phyloP scores from a whole-genome alignment of 2,113 vertebrate genomes.

The Lipophrys pholis region DNA sequence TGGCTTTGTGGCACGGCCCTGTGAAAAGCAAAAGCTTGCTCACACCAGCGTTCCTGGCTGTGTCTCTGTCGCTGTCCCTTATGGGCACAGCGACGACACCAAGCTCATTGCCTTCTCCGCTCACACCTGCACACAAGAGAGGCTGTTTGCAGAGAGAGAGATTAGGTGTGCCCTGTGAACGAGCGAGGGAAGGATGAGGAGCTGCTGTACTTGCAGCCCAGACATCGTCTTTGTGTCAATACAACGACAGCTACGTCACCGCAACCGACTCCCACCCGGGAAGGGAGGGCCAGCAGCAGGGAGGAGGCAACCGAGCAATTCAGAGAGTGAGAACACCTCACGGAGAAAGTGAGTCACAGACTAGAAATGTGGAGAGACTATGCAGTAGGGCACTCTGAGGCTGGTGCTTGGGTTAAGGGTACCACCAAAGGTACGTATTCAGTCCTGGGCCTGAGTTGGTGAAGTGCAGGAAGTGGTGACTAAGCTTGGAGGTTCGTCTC shows the following conservation, averaged over 20 bases:
- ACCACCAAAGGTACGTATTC: background rate
- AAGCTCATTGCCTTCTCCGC: background rate
- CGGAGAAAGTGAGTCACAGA: slow-evolving; percentile 38
- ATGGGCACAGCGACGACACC: background rate
- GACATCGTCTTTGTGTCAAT: slow-evolving; percentile 23
- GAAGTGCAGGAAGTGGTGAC: no score
- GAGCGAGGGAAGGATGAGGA: slow-evolving; percentile 2
- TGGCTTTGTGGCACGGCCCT: slow-evolving; percentile 25
- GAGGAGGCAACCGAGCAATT: slow-evolving; percentile 32
- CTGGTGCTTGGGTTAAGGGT: background rate
- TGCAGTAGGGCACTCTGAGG: background rate
- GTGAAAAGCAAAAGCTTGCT: slow-evolving; percentile 63
- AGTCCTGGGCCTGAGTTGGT: no score
- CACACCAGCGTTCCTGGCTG: slow-evolving; percentile 8
- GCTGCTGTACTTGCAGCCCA: slow-evolving; percentile 22
- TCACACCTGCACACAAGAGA: slow-evolving; percentile 19
- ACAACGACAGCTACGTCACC: slow-evolving; percentile 36
- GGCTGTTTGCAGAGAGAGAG: slow-evolving; percentile 1
- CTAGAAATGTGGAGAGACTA: slow-evolving; percentile 6
- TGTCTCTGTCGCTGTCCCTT: background rate
- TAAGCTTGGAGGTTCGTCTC: no score
- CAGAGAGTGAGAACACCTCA: slow-evolving; percentile 29
- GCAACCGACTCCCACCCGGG: slow-evolving; percentile 21
- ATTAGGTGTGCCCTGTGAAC: background rate
- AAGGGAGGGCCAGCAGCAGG: slow-evolving; percentile 1